phyloP scores from a whole-genome alignment of 2,797 vertebrate species.

The Eospalax fontanierii region DNA sequence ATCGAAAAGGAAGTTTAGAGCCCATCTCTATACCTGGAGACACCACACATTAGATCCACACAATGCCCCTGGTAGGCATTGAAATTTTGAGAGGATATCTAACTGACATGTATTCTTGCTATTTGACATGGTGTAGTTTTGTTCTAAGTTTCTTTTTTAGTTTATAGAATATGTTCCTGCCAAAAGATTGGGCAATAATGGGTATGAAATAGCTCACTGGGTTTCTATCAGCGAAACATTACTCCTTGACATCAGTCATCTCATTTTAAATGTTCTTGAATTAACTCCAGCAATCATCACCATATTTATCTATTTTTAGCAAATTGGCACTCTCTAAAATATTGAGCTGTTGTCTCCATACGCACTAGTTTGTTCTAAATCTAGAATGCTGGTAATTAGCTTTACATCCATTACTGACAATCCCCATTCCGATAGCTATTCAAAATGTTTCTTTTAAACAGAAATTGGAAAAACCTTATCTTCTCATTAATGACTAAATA shows the following conservation, averaged over 20 bases:
- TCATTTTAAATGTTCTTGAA: constrained; percentile 86
- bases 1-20: background rate
- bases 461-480: constrained; percentile 67
- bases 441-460: constrained; percentile 77
- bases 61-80: background rate
- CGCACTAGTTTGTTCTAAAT: constrained; percentile 84
- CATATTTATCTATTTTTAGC: constrained; percentile 87
- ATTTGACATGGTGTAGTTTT: constrained; percentile 9
- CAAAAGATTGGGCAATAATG: constrained; percentile 65
- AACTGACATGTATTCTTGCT: constrained; percentile 30
- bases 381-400: constrained; percentile 81
- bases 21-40: background rate
- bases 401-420: constrained; percentile 78
- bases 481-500: constrained; percentile 57
- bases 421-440: constrained; percentile 71
- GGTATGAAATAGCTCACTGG: constrained; percentile 72
- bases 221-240: constrained; percentile 83
- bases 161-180: constrained; percentile 60
- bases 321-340: constrained; percentile 80
- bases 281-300: constrained; percentile 88
- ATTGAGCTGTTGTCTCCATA: constrained; percentile 82
- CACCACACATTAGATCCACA: background rate
- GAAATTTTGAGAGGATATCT: background rate
- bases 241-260: constrained; percentile 85
- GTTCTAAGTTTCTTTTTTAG: constrained; percentile 37